Conservation (phyloP, 1,140 invertebrate species). For the Trypoxylus dichotomus region DNA sequence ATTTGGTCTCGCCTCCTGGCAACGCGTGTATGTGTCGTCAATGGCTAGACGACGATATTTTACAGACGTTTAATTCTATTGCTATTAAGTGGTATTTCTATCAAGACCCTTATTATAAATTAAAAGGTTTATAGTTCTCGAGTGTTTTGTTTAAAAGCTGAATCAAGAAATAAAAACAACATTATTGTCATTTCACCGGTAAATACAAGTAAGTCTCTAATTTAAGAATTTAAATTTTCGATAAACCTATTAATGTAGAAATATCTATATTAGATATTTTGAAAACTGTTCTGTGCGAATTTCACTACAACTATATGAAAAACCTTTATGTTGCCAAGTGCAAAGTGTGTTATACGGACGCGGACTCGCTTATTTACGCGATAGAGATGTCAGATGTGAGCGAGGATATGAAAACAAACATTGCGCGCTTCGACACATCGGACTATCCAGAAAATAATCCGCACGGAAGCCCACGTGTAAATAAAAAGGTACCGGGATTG, state of each 20-base stretch:
- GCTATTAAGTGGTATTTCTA: no score
- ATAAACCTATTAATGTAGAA: slow-evolving; percentile 20
- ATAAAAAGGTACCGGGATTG: slow-evolving; percentile 33
- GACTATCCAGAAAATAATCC: not conserved
- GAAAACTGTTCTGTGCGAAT: not conserved
- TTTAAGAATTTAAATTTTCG: no score
- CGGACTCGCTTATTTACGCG: slow-evolving; percentile 53
- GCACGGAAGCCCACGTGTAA: not conserved
- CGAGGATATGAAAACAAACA: slow-evolving; percentile 39
- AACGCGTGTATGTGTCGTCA: no score
- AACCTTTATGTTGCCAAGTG: slow-evolving; percentile 42
- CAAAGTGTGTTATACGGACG: slow-evolving; percentile 53
- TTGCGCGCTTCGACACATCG: not conserved
- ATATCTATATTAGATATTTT: slow-evolving; percentile 1
- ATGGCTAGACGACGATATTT: no score
- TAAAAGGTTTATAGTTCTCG: no score
- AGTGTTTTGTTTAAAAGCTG: no score
- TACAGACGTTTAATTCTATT: no score
- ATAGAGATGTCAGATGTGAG: slow-evolving; percentile 53
- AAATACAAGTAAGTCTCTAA: no score
- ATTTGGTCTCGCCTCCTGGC: no score
- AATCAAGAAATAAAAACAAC: no score
- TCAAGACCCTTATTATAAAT: no score
- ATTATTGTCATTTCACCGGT: no score
- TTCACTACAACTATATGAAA: slow-evolving; percentile 29